Base-by-base conservation (phyloP, 1,140 invertebrate species). In the Macrocentrus cingulum region DNA sequence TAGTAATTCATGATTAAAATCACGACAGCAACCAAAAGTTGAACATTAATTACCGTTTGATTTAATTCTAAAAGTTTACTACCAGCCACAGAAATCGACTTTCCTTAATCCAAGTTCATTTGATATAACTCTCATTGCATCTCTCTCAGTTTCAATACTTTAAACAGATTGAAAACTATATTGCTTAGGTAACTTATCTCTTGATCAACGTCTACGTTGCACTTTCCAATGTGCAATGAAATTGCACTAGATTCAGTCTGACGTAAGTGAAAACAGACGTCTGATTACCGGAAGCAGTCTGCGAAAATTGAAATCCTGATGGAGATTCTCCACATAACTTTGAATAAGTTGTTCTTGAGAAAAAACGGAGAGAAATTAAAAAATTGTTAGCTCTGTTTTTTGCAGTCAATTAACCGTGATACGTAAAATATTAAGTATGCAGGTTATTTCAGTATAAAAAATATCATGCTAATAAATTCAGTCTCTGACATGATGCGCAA, bases 171-270 rank as follows among this genome's bases (percentile, higher is more conserved):
- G 18, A n/a, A n/a, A 23, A 23, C 19, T 19, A 23, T 7, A 11
- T 46, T 11, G 36, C 11, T n/a, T n/a, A 46, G 44, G 15, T 46
- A 23, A 46, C 9, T 46, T 18, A 46, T 9, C 44, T 46, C 44
- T 46, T 46, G 19, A 46, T 46, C 44, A 46, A 46, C 2, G 22
- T 23, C n/a, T 13, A 46, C 44, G 16, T 23, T 11, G 44, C 18
- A 46, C 18, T 22, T 46, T 22, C 44, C 9, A 23, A n/a, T 2
- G 5, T 46, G 19, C 44, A 46, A 23, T 23, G 18, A 23, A 46
- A 23, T 22, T 46, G 8, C 18, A 20, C 2, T 9, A n/a, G 2
- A 19, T 5, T 22, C 7, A 4, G 25, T 29, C 25, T 29, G 25
- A 29, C 25, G 25, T 9, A 29, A 29, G 25, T 29, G 25, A 29